Conservation (phyloP, 2,113 vertebrate genomes). For the Leptobrachium ailaonicum region DNA sequence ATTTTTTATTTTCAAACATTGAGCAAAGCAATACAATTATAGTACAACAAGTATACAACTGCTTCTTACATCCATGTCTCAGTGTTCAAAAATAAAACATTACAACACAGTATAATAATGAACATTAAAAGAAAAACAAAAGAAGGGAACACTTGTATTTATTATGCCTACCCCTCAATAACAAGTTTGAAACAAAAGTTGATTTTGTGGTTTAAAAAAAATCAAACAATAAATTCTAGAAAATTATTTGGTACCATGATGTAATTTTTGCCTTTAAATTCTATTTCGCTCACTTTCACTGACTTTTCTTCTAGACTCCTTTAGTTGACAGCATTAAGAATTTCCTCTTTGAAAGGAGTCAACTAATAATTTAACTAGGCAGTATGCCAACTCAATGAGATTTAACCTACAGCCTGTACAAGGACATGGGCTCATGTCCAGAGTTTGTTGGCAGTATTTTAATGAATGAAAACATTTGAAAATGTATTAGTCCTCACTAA, state of each 20-base stretch:
- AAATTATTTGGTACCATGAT: neutral
- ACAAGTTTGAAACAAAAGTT: too few species aligned
- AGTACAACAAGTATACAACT: too few species aligned
- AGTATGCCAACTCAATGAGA: constrained; percentile 38
- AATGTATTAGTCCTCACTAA: constrained; percentile 15
- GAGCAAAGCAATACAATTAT: too few species aligned
- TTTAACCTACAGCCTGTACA: constrained; percentile 46
- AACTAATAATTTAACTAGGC: constrained; percentile 43
- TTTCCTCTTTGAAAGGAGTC: constrained; percentile 39
- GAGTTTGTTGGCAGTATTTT: constrained; percentile 41
- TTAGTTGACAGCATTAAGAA: constrained; percentile 17
- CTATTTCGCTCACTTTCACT: constrained; percentile 31
- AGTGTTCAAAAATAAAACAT: too few species aligned
- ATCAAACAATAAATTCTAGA: neutral
- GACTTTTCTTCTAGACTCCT: constrained; percentile 26
- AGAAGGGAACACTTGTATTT: too few species aligned
- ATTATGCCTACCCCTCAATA: too few species aligned
- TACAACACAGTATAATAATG: too few species aligned
- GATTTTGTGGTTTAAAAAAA: too few species aligned
- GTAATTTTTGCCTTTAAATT: constrained; percentile 5
- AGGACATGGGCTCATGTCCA: constrained; percentile 39
- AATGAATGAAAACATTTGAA: constrained; percentile 49
- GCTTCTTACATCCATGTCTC: too few species aligned
- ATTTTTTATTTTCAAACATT: too few species aligned
- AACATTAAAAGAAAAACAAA: too few species aligned